Percentiles rank a stretch among this genome's conserved stretches.
These are phyloP conservation scores for Tetragonula carbonaria DNA, from an alignment of 2,888 invertebrate species.

Conservation along the genomic window DNA sequence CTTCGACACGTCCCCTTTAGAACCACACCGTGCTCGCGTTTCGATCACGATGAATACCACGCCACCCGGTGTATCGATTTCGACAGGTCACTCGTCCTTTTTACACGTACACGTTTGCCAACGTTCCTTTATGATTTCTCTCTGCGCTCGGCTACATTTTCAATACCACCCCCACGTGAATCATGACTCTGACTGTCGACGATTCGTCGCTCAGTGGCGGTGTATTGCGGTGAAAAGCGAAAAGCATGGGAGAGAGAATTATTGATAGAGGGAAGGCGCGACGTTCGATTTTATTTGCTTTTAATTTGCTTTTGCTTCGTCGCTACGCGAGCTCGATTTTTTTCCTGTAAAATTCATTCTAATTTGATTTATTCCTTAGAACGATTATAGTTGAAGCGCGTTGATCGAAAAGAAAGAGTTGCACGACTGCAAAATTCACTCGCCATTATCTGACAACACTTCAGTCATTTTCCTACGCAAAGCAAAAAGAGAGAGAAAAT, in stretches of 20 bases:
- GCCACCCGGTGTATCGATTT: slow-evolving; percentile 58
- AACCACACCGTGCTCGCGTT: neutral
- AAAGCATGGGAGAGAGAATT: neutral
- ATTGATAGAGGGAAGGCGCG: neutral
- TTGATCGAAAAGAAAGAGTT: neutral
- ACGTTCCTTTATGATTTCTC: neutral
- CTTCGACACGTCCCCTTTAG: slow-evolving; percentile 32
- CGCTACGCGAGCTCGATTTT: neutral
- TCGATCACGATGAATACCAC: slow-evolving; percentile 63
- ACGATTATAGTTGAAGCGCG: neutral
- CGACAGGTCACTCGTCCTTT: slow-evolving; percentile 60
- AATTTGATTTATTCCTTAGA: neutral
- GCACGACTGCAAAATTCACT: neutral
- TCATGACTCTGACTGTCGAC: slow-evolving; percentile 13
- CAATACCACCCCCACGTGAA: slow-evolving; percentile 38
- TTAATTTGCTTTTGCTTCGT: neutral
- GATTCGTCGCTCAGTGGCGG: slow-evolving; percentile 11
- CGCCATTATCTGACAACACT: too few relatives aligned
- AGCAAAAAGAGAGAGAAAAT: neutral
- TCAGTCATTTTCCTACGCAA: too few relatives aligned
- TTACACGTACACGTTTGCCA: slow-evolving; percentile 30
- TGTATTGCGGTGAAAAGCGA: neutral
- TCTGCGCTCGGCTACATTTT: slow-evolving; percentile 43
- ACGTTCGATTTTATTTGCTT: slow-evolving; percentile 23
- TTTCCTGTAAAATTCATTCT: neutral